Base-by-base conservation (phyloP, 2,113 vertebrate genomes). In the Phalacrocorax aristotelis region DNA sequence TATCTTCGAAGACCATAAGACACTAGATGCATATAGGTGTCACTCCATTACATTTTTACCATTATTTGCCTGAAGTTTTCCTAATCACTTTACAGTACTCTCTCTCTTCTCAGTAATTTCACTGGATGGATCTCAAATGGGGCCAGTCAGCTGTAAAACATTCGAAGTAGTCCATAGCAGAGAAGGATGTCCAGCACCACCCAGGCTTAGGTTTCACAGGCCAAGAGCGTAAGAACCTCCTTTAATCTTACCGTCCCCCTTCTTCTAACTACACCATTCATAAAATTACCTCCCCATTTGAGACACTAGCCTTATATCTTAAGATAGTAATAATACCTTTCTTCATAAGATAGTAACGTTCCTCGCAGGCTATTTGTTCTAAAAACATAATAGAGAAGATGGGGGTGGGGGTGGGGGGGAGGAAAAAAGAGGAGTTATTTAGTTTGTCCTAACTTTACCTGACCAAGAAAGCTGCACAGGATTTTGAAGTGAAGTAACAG, bases 111-210 rank as follows among this genome's bases (percentile, higher is more conserved):
- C 20, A 22, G n/a, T 36, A 48, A 71, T 60, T 60, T 51, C 60
- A 49, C 1, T 3, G 57, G 32, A 52, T 0, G 0, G 42, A 46
- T 84, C 42, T 60, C 36, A 23, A 1, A n/a, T 0, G 7, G 40
- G 83, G 57, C 26, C 65, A 79, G n/a, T 3, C 1, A 2, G 34
- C 46, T 72, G 23, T 16, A 70, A 77, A 51, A 49, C 4, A 49
- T 7, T 22, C 8, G 2, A 42, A 68, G 29, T 0, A n/a, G 42
- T 10, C 13, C 77, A 36, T 0, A 58, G 42, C 64, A 78, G 17
- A 93, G 52, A 21, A 88, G 30, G 57, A 85, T 32, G 36, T 30
- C 36, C 66, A 69, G 52, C 49, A 49, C 21, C 13, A 15, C 55
- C 40, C 61, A 79, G 54, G 34, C 22, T 89, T 42, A 8, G 19